Percentiles rank a stretch among this genome's conserved stretches.
These are phyloP conservation scores for Vespertilio murinus DNA, from an alignment of 2,797 vertebrate genomes.

Conservation along the genomic window DNA sequence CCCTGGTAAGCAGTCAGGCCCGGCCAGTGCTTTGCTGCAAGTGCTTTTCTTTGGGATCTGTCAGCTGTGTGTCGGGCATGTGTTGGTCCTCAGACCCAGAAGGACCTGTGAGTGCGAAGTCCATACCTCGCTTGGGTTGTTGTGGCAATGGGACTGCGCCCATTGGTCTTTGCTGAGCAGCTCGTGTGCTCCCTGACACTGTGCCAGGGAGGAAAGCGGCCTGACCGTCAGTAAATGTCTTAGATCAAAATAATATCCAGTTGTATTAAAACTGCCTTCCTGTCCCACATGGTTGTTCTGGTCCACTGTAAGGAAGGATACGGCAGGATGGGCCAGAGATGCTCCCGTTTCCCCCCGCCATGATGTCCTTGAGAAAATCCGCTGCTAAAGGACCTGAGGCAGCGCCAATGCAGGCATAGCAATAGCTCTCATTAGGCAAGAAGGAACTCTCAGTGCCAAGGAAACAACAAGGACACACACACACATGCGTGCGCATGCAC, in stretches of 20 bases:
- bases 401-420: not conserved
- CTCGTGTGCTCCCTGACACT: not conserved
- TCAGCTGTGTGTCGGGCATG: not conserved
- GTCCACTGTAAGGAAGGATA: not conserved
- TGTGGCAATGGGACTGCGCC: not conserved
- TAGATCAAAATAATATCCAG: not conserved
- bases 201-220: not conserved
- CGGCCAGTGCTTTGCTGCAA: not conserved
- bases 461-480: not conserved
- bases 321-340: not conserved
- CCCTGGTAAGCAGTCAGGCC: not conserved
- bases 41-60: not conserved
- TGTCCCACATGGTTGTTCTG: not conserved
- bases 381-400: not conserved
- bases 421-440: not conserved
- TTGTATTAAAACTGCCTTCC: not conserved
- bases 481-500: too few relatives aligned
- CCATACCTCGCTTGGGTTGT: not conserved
- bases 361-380: not conserved
- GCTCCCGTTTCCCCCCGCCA: rapidly evolving
- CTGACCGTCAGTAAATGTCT: not conserved
- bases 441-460: not conserved
- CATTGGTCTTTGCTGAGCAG: not conserved
- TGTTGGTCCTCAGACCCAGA: not conserved
- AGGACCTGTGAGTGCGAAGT: too few relatives aligned